Base-by-base conservation (phyloP, 2,888 invertebrate species). In the Trachelus iudaicus region DNA sequence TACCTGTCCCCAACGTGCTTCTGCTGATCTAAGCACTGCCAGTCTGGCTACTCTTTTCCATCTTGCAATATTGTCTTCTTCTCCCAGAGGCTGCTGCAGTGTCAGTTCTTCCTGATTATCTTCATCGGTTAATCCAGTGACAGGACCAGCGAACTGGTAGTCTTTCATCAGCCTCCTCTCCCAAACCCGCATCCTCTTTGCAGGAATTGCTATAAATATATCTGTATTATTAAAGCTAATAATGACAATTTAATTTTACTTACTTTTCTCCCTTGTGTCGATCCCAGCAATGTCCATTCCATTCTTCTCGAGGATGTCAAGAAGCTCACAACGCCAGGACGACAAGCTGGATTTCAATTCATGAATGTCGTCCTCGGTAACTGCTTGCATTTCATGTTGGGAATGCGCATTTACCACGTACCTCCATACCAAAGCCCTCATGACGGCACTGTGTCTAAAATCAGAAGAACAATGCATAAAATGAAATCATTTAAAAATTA, bases 301-400 rank as follows among this genome's bases (percentile, higher is more conserved):
- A 87, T 97, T 98, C 89, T 94, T 96, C 82, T 95, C 95, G 75
- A 98, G 94, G 56, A 98, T 96, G 85, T 98, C 98, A 1, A 98
- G 93, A 83, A 99, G 93, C 90, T 99, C 98, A 89, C 96, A 98
- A 83, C 98, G 94, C 93, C 98, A 95, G 0, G 98, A 95, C 0
- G 98, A 97, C 71, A 99, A 96, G 87, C 98, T 98, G 86, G 96
- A 96, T 91, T 98, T 98, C 40, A 99, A 94, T 92, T 98, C 98
- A 87, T 98, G 98, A 80, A 99, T 94, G 88, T 97, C 96, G 85
- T 99, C 98, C 90, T 98, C 98, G 0, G 97, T 98, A 0, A 98
- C 98, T 0, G 95, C 94, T 76, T 96, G 96, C 85, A 96, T 96
- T 84, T 97, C 97, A 88, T 95, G 94, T 89, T 95, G 95, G 73